Percentiles rank a stretch among this genome's conserved stretches.
Evolutionary conservation across 1,140 invertebrate species (phyloP).

Genomic region (Zaprionus inermis): DNA sequence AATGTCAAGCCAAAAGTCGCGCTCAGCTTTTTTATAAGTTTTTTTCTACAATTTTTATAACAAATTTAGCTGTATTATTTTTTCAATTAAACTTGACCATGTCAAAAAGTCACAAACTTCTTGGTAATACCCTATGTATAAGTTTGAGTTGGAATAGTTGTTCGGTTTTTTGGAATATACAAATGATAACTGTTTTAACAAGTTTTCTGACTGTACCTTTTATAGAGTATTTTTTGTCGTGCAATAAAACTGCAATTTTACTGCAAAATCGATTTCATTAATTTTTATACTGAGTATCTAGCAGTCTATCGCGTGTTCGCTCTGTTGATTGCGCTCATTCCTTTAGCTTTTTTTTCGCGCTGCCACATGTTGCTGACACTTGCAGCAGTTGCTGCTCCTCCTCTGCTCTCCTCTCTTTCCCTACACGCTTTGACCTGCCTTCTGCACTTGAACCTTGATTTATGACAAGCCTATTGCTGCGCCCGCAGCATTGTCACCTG

Average conservation of each 20-base stretch:
- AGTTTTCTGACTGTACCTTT: neutral
- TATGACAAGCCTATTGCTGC: constrained; percentile 50
- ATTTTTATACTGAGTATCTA: constrained; percentile 7
- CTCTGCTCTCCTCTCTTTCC: neutral
- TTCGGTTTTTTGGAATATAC: neutral
- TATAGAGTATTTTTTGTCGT: neutral
- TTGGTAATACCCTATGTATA: constrained; percentile 1
- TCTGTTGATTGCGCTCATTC: constrained; percentile 49
- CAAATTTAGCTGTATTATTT: constrained; percentile 69
- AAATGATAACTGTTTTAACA: neutral
- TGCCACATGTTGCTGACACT: constrained; percentile 80
- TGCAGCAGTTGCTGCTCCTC: constrained; percentile 58
- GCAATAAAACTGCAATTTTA: too few relatives aligned
- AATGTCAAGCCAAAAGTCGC: constrained; percentile 58
- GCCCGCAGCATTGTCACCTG: constrained; percentile 63
- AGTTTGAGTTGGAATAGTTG: neutral
- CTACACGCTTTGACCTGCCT: neutral
- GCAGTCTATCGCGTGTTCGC: neutral
- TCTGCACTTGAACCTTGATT: constrained; percentile 62
- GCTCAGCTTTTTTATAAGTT: constrained; percentile 9
- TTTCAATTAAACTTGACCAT: constrained; percentile 83
- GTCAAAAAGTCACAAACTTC: constrained; percentile 55
- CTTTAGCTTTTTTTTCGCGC: constrained; percentile 55
- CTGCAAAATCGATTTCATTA: too few relatives aligned
- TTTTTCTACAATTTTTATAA: constrained; percentile 54